phyloP scores from a whole-genome alignment of 2,888 invertebrate species.

The Leucania comma region DNA sequence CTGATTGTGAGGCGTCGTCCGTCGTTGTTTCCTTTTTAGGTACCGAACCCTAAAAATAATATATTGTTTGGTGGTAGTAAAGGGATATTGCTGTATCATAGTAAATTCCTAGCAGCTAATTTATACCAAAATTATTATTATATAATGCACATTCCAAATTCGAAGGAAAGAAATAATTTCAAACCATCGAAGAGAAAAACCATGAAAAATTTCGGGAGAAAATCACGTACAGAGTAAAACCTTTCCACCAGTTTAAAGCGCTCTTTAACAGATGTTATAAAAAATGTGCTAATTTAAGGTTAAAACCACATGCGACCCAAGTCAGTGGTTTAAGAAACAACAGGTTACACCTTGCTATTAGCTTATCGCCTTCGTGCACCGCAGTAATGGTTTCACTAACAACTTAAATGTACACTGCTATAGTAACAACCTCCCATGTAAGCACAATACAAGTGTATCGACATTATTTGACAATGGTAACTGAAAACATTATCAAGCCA shows the following conservation, averaged over 20 bases:
- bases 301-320: slow-evolving; percentile 23
- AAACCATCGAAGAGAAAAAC: neutral
- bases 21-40: no score
- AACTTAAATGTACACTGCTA: slow-evolving; percentile 41
- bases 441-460: slow-evolving; percentile 23
- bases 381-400: slow-evolving; percentile 51
- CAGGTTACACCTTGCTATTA: slow-evolving; percentile 36
- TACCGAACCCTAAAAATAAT: no score
- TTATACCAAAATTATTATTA: neutral
- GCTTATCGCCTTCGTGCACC: slow-evolving; percentile 44
- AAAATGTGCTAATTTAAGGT: slow-evolving; percentile 22
- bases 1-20: no score
- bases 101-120: neutral
- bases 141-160: neutral
- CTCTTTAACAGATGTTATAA: neutral
- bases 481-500: slow-evolving; percentile 1
- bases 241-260: neutral
- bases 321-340: slow-evolving; percentile 40
- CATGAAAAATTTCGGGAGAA: neutral
- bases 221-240: neutral
- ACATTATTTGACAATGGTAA: slow-evolving; percentile 9
- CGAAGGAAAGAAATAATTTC: no score
- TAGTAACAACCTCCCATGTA: slow-evolving; percentile 22
- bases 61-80: no score
- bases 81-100: neutral